A percentile compares a stretch with the other conserved stretches of the same genome.
phyloP scores from a whole-genome alignment of 1,140 invertebrate species.

The Thaumetopoea pityocampa region DNA sequence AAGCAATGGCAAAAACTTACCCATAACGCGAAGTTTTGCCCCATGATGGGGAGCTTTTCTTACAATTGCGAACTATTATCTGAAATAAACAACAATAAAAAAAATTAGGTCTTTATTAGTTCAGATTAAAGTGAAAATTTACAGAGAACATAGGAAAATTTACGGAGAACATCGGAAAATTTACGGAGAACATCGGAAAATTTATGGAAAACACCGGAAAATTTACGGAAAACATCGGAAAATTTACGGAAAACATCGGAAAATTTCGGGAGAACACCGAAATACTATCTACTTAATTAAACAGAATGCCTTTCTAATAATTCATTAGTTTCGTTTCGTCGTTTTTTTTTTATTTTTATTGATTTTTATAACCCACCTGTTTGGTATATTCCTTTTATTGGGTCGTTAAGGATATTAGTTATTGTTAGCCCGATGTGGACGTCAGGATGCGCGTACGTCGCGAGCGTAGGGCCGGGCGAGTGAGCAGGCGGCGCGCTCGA shows the following conservation, averaged over 20 bases:
- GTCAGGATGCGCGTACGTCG: slow-evolving; percentile 40
- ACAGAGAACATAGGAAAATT: too few species aligned
- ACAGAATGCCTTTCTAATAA: too few species aligned
- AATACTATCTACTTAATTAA: too few species aligned
- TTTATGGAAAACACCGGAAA: too few species aligned
- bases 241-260: too few species aligned
- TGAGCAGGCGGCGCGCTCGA: slow-evolving; percentile 48
- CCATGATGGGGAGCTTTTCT: slow-evolving; percentile 48
- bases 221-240: too few species aligned
- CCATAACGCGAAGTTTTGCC: slow-evolving; percentile 41
- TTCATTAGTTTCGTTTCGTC: too few species aligned
- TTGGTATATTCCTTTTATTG: background rate
- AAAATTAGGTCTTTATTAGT: background rate
- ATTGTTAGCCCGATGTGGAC: slow-evolving; percentile 8
- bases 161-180: too few species aligned
- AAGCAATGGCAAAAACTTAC: slow-evolving; percentile 37
- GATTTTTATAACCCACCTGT: slow-evolving; percentile 2
- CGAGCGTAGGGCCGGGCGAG: slow-evolving; percentile 47
- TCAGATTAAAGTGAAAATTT: too few species aligned
- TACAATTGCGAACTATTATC: slow-evolving; percentile 7
- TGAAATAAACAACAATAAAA: slow-evolving; percentile 17
- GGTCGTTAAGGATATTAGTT: slow-evolving; percentile 5
- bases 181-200: too few species aligned
- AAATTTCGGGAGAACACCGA: too few species aligned
- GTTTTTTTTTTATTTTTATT: background rate